Evolutionary conservation across 1,140 invertebrate species (phyloP), one percentile per base, ranked within the genome.

Genomic region (Sitophilus oryzae): DNA sequence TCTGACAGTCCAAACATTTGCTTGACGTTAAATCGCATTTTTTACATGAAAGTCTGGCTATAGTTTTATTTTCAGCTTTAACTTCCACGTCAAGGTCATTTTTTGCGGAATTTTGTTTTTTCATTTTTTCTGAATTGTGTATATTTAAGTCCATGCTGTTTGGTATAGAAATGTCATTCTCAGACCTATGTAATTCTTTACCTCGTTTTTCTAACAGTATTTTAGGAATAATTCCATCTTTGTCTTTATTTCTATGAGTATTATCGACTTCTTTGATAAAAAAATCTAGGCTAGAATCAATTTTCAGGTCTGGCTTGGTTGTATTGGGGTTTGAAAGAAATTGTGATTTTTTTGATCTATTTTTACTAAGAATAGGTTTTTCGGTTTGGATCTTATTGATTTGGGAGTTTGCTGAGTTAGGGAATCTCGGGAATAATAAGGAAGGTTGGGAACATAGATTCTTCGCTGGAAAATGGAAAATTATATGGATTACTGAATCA

Each of bases 221-320:
- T 45, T 37, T 44, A 4, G 16, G 20, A 36, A 11, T 40, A 2
- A 14, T n/a, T 2, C 34, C 41, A 9, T 36, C 21, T n/a, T 16
- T 44, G 6, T 42, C 40, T 3, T 18, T 19, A 11, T 18, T 15
- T 16, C n/a, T n/a, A n/a, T n/a, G n/a, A n/a, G n/a, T n/a, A n/a
- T n/a, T n/a, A n/a, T 43, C 10, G 16, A 5, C 22, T 40, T 59
- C 57, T 21, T 45, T 49, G 9, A 59, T 54, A 19, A 54, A 59
- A 54, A n/a, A 59, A 45, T 59, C 41, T 3, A 1, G 3, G 3
- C 11, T 38, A 14, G 5, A 16, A n/a, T 53, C 51, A n/a, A 45
- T 16, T 44, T 36, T 53, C 10, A 43, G 3, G n/a, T 1, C n/a
- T 1, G 19, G 14, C 20, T 44, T 42, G 11, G 9, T 8, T 22